Evolutionary conservation across 2,888 invertebrate species (phyloP), one percentile per base, ranked within the genome.

Genomic region (Eretmocerus hayati): DNA sequence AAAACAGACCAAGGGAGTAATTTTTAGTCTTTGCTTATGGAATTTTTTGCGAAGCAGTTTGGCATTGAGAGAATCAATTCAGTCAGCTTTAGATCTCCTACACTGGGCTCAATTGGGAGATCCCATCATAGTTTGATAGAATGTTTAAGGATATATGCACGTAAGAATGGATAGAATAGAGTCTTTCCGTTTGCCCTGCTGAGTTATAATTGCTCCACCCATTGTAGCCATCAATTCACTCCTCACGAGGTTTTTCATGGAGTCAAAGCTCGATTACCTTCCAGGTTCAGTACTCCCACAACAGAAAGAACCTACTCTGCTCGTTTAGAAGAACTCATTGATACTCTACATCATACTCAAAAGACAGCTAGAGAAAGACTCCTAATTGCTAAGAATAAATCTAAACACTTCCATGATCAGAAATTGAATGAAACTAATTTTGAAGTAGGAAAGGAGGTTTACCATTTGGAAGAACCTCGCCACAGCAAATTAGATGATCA

Each of bases 401-500:
- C 26, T 6, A 26, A 26, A 26, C 6, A 11, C 8, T 26, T 9
- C 11, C 11, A 26, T 26, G 11, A 26, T 11, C 8, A 6, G 26
- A 26, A 1, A 11, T 11, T 26, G 26, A 26, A 26, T 11, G 26
- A 9, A 11, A 26, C 8, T 9, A 11, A 26, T 26, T 26, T 26
- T 11, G 11, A 15, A 37, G 26, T 26, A 26, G 26, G 26, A 6
- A 26, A 46, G 13, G 16, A 23, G 5, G 36, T 46, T 2, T 41
- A 18, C 30, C 18, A 35, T 20, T 22, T 46, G 18, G 41, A 46
- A 16, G 22, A 46, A 18, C 46, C 41, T 2, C 3, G 16, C 19
- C 3, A 18, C 5, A 26, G 35, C 3, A 46, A 46, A 20, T 41
- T 46, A 15, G 41, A 41, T 13, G 41, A 46, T 4, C 38, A 38